Conservation (phyloP, 2,113 vertebrate genomes). For the Genyomyrus donnyi region DNA sequence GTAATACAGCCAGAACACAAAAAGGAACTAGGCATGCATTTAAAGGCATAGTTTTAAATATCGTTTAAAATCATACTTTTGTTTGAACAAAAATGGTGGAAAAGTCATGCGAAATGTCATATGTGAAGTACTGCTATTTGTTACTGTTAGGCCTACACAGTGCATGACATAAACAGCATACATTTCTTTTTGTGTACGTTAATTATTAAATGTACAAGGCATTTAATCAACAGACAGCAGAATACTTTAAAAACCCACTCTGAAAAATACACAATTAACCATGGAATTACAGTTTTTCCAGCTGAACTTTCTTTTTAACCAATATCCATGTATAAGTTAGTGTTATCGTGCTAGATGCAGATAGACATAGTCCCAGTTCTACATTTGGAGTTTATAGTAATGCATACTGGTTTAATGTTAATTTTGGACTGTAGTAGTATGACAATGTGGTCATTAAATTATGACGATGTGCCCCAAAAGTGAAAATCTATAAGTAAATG, state of each 20-base stretch:
- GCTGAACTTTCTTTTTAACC: background rate
- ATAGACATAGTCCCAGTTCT: background rate
- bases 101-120: background rate
- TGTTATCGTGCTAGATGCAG: background rate
- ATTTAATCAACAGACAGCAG: background rate
- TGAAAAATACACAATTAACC: background rate
- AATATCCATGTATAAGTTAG: background rate
- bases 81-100: background rate
- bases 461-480: background rate
- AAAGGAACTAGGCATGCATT: background rate
- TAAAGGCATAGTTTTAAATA: background rate
- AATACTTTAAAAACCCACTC: background rate
- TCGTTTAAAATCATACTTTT: background rate
- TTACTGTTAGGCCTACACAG: background rate
- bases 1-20: conserved; percentile 6
- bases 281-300: background rate
- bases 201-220: background rate
- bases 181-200: background rate
- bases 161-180: background rate
- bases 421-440: background rate
- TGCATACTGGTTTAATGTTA: background rate
- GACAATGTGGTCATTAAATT: background rate
- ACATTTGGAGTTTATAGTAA: background rate
- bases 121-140: background rate
- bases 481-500: background rate